These are phyloP conservation scores for Recurvirostra avosetta DNA, from an alignment of 2,113 vertebrate species.

Conservation along the genomic window DNA sequence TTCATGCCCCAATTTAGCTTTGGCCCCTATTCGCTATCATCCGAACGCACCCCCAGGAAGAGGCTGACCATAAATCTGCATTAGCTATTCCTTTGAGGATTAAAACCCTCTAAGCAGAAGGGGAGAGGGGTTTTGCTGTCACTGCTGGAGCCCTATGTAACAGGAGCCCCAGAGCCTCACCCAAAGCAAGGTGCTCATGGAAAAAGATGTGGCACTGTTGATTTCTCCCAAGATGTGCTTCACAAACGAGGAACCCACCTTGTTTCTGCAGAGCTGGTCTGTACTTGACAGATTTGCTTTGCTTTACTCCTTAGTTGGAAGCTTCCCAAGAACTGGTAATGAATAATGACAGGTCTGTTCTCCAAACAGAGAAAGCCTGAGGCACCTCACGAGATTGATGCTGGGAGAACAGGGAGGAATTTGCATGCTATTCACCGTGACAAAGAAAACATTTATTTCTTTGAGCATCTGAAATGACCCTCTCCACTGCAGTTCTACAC, in stretches of 20 bases:
- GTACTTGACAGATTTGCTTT: neutral
- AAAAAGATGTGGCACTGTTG: neutral
- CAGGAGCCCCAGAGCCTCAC: neutral
- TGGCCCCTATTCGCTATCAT: neutral
- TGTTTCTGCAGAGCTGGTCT: neutral
- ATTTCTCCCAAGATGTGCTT: neutral
- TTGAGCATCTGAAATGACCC: neutral
- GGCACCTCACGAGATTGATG: neutral
- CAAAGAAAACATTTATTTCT: neutral
- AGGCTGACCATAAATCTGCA: neutral
- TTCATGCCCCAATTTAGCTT: neutral
- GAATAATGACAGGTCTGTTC: neutral
- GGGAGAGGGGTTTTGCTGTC: neutral
- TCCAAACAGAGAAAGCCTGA: neutral
- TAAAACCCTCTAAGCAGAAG: neutral
- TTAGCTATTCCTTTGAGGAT: neutral
- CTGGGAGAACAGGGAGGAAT: neutral
- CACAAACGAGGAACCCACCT: neutral
- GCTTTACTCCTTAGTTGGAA: neutral
- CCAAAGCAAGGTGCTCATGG: neutral
- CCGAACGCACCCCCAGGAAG: neutral
- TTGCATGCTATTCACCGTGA: neutral
- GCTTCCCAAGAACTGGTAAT: neutral
- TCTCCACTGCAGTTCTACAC: neutral
- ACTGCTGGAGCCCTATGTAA: neutral